These are phyloP conservation scores for Pissodes strobi DNA, from an alignment of 1,140 invertebrate species.

Conservation along the genomic window DNA sequence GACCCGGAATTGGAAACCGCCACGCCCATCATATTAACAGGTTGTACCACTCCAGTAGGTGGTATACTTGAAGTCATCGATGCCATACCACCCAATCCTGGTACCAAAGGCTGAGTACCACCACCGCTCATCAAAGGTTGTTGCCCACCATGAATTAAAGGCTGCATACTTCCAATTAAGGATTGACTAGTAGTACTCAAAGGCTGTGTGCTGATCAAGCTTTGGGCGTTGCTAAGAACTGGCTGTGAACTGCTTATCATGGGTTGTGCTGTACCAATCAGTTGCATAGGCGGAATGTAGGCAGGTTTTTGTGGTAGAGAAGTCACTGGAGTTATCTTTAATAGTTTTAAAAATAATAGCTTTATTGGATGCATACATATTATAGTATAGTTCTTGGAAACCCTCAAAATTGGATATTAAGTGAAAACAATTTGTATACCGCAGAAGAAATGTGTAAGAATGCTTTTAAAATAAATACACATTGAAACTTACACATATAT, in stretches of 20 bases:
- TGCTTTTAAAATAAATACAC: no score
- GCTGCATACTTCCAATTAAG: slow-evolving; percentile 13
- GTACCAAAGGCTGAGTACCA: slow-evolving; percentile 3
- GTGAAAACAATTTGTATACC: no score
- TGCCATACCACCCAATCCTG: background rate
- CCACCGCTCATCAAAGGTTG: slow-evolving; percentile 30
- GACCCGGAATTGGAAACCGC: slow-evolving; percentile 8
- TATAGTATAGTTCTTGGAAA: no score
- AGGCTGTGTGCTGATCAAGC: slow-evolving; percentile 16
- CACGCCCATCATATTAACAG: slow-evolving; percentile 26
- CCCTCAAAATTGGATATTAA: no score
- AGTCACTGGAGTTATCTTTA: slow-evolving; percentile 32
- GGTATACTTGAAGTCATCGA: background rate
- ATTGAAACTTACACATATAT: no score
- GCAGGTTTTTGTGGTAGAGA: slow-evolving; percentile 24
- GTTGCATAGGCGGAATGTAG: slow-evolving; percentile 37
- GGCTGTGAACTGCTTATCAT: slow-evolving; percentile 23
- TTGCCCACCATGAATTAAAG: slow-evolving; percentile 16
- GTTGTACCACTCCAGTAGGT: slow-evolving; percentile 34
- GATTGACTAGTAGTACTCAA: slow-evolving; percentile 24
- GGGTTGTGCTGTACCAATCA: slow-evolving; percentile 37
- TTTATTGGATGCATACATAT: no score
- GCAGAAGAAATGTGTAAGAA: no score
- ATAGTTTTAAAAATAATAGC: no score
- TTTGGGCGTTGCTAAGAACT: background rate